Evolutionary conservation across 2,888 invertebrate species (phyloP).

Genomic region (Digitonthophagus gazella): DNA sequence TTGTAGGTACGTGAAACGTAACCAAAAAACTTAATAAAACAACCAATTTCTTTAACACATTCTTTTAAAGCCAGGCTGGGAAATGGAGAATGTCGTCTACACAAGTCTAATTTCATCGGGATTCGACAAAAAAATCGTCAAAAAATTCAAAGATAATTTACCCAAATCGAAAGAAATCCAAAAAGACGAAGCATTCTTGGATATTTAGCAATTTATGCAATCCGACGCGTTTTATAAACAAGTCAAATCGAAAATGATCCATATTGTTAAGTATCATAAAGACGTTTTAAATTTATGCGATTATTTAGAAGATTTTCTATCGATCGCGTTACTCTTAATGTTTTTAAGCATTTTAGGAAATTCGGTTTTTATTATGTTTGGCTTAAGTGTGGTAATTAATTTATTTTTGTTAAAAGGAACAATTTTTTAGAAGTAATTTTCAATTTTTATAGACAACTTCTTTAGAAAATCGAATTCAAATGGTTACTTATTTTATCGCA

Average conservation of each 20-base stretch:
- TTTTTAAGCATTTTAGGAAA: neutral
- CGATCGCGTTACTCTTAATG: slow-evolving; percentile 10
- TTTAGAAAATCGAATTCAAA: neutral
- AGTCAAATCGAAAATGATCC: neutral
- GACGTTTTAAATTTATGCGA: slow-evolving; percentile 40
- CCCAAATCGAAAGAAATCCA: neutral
- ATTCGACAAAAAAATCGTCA: neutral
- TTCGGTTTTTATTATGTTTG: neutral
- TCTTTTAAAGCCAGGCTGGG: too few relatives aligned
- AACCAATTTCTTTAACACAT: too few relatives aligned
- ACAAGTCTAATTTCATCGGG: neutral
- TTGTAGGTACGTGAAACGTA: too few relatives aligned
- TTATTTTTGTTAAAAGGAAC: too few relatives aligned
- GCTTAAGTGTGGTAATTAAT: neutral
- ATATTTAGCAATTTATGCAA: neutral
- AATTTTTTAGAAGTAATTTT: too few relatives aligned
- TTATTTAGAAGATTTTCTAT: slow-evolving; percentile 44
- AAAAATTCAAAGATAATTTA: neutral
- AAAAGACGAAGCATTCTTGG: neutral
- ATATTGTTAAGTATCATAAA: slow-evolving; percentile 41
- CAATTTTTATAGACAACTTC: neutral
- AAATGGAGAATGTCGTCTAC: neutral
- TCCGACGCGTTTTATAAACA: neutral
- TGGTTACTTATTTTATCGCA: neutral
- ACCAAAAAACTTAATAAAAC: too few relatives aligned